Base-by-base conservation (phyloP, 2,797 vertebrate species). In the Cyclopterus lumpus region DNA sequence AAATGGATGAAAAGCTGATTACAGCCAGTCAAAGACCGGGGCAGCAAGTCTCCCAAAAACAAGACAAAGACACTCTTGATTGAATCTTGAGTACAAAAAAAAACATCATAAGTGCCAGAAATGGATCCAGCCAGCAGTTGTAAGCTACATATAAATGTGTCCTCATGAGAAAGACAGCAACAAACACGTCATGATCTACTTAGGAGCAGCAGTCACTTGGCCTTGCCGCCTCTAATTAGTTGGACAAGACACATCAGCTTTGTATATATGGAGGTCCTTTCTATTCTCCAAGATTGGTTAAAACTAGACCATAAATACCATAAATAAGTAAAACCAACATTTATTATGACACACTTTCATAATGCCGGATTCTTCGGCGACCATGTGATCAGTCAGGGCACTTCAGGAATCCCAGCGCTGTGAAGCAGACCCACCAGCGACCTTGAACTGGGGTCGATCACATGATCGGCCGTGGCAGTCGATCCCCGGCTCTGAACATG, bases 1-100 rank as follows among this genome's bases (percentile, higher is more conserved):
- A 68, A 71, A 65, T 34, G 65, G 65, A 79, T 34, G 48, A 74
- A 36, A 67, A 76, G 70, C 61, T 54, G 72, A 75, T 82, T 59
- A 67, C n/a, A 77, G 63, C 6, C n/a, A 5, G 24, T 72, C 11
- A 58, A 59, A 77, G 49, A 36, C 53, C 15, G 1, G 7, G 7
- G 8, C 0, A 28, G 49, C 32, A 46, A 46, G 24, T 51, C 51
- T n/a, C 28, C 61, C 15, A 36, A 42, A 32, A 67, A 62, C 32
- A 63, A 55, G 34, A 49, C 49, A 53, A 22, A 49, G 3, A 49
- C n/a, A 18, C 42, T 15, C 15, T 44, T 44, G 42, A 3, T 18
- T 44, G 40, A 44, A 14, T 42, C 40, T 46, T 6, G 44, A 46
- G 16, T 46, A 7, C 16, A 46, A 20, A 20, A 46, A 20, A 20